These are phyloP conservation scores for Carcinoscorpius rotundicauda DNA, from an alignment of 1,140 invertebrate species.

Conservation along the genomic window DNA sequence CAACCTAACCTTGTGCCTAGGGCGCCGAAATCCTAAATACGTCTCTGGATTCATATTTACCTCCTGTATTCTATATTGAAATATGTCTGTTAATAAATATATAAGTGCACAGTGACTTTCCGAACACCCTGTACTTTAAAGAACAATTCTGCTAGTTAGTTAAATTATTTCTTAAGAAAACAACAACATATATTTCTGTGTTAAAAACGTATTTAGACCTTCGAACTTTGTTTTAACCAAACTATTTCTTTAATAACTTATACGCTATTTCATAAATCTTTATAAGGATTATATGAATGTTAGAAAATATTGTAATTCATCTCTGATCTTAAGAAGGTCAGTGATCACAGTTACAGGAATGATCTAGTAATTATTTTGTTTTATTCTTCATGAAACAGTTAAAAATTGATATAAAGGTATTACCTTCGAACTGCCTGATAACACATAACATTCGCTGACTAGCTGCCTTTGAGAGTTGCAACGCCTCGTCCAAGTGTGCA, in stretches of 20 bases:
- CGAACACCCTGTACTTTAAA: too few relatives aligned
- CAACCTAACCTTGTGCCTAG: too few relatives aligned
- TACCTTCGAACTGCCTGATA: slow-evolving; percentile 22
- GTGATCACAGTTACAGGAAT: not conserved
- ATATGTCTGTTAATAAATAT: too few relatives aligned
- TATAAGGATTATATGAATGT: not conserved
- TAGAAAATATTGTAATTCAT: not conserved
- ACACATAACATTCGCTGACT: slow-evolving; percentile 18
- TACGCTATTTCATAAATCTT: slow-evolving; percentile 4
- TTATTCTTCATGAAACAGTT: not conserved
- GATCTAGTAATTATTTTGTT: not conserved
- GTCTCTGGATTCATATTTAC: too few relatives aligned
- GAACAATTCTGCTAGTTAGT: too few relatives aligned
- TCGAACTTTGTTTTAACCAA: slow-evolving; percentile 1
- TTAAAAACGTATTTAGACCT: too few relatives aligned
- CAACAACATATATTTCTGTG: too few relatives aligned
- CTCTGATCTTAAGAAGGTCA: not conserved
- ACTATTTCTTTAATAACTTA: slow-evolving; percentile 1
- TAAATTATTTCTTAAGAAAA: too few relatives aligned
- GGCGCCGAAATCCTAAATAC: too few relatives aligned
- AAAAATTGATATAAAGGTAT: slow-evolving; percentile 1
- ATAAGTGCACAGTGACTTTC: too few relatives aligned
- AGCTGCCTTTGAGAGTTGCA: slow-evolving; percentile 14
- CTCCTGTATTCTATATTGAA: too few relatives aligned
- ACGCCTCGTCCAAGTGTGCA: slow-evolving; percentile 21